A percentile compares a stretch with the other conserved stretches of the same genome.
Evolutionary conservation across 1,140 invertebrate genomes (phyloP).

Genomic region (Drosophila gunungcola): DNA sequence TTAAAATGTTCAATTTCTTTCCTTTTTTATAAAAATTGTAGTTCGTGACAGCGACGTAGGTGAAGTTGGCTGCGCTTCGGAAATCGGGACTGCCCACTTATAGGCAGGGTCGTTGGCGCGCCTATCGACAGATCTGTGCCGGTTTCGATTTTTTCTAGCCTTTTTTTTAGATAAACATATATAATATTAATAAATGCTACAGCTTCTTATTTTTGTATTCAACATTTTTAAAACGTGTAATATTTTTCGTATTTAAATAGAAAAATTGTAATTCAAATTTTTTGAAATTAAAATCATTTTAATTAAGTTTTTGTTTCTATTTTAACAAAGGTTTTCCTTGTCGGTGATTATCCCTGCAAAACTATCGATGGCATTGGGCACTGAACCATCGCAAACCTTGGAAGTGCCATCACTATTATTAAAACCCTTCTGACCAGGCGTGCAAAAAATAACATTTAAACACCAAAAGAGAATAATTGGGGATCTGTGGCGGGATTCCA

Average conservation of each 20-base stretch:
- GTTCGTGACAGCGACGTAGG: constrained; percentile 75
- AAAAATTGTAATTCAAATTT: no score
- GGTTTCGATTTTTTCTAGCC: not conserved
- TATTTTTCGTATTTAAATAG: no score
- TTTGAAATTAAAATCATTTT: no score
- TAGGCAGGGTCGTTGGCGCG: not conserved
- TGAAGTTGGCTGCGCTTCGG: constrained; percentile 77
- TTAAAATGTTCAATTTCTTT: constrained; percentile 54
- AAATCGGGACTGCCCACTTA: constrained; percentile 26
- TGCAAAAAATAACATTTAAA: constrained; percentile 39
- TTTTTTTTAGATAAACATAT: not conserved
- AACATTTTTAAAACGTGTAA: no score
- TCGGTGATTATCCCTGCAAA: not conserved
- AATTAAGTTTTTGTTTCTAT: no score
- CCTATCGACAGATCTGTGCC: constrained; percentile 1
- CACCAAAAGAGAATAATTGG: not conserved
- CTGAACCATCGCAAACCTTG: not conserved
- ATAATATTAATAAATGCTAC: no score
- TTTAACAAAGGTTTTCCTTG: no score
- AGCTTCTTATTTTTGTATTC: no score
- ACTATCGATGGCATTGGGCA: not conserved
- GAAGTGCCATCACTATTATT: constrained; percentile 22
- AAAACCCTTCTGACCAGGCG: constrained; percentile 16
- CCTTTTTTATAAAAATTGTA: constrained; percentile 74
- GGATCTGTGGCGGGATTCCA: not conserved